Conservation (phyloP, 2,113 vertebrate genomes). For the Asarcornis scutulata region DNA sequence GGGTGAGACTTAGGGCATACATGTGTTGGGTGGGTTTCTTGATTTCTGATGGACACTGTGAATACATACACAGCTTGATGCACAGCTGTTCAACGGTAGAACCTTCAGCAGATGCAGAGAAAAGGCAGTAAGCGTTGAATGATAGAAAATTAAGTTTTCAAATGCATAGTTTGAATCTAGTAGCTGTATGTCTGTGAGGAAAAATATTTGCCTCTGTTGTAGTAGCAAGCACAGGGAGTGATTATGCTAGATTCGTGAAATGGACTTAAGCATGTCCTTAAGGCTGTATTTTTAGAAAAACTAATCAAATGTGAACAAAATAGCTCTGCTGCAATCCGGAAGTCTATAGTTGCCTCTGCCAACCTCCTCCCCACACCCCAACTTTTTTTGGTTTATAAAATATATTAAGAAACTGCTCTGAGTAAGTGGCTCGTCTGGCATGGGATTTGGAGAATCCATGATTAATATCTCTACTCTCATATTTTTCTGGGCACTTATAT, state of each 20-base stretch:
- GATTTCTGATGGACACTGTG: not conserved
- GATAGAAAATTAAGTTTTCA: not conserved
- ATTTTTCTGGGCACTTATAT: not conserved
- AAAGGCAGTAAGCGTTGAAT: not conserved
- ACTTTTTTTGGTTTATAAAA: not conserved
- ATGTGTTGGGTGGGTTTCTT: not conserved
- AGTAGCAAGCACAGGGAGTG: not conserved
- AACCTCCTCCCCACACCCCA: not conserved
- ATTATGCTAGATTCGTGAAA: not conserved
- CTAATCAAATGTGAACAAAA: not conserved
- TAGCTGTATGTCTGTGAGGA: not conserved
- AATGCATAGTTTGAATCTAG: fast-evolving
- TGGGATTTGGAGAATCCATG: not conserved
- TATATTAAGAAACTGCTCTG: not conserved
- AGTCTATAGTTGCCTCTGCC: not conserved
- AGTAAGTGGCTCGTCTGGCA: not conserved
- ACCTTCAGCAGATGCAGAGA: not conserved
- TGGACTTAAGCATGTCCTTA: not conserved
- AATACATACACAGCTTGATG: not conserved
- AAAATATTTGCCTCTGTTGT: not conserved
- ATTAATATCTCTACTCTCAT: not conserved
- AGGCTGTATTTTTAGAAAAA: not conserved
- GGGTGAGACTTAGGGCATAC: not conserved
- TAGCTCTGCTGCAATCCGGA: not conserved
- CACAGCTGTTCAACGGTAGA: not conserved